Percentiles rank a stretch among this genome's conserved stretches.
phyloP scores from a whole-genome alignment of 2,113 vertebrate genomes.

The Acrocephalus arundinaceus region DNA sequence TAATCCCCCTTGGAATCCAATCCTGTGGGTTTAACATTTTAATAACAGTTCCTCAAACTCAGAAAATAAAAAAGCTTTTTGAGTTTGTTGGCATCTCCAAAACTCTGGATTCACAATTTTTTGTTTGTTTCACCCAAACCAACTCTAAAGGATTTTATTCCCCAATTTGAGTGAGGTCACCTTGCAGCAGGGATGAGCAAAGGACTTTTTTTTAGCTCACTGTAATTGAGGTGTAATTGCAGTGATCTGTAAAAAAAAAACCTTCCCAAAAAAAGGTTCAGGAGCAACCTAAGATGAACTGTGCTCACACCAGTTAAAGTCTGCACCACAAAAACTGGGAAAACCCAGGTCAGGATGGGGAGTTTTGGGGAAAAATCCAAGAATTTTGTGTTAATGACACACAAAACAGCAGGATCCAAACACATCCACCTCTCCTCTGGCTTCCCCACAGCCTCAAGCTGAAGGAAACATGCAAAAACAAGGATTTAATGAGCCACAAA shows the following conservation, averaged over 20 bases:
- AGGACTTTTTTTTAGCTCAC: accelerated
- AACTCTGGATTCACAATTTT: not conserved
- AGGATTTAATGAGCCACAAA: not conserved
- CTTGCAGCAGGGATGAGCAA: not conserved
- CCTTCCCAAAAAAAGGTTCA: not conserved
- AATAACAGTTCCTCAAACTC: not conserved
- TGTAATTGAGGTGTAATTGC: not conserved
- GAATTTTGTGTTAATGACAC: not conserved
- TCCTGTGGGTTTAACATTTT: not conserved
- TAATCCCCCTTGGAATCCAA: not conserved
- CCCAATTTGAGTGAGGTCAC: not conserved
- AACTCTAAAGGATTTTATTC: not conserved
- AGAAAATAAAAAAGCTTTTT: accelerated
- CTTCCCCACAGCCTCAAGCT: not conserved
- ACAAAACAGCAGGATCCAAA: not conserved
- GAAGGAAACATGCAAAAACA: not conserved
- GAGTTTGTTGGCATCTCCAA: not conserved
- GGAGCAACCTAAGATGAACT: not conserved
- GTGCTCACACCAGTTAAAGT: not conserved
- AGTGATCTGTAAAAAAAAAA: not conserved
- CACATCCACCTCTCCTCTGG: not conserved
- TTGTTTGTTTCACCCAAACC: not conserved
- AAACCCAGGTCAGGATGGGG: not conserved
- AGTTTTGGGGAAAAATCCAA: not conserved
- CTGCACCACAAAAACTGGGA: not conserved